These are phyloP conservation scores for Catostylus mosaicus DNA, from an alignment of 30 jellyfish, hydroid and myxozoan genomes.

Conservation along the genomic window DNA sequence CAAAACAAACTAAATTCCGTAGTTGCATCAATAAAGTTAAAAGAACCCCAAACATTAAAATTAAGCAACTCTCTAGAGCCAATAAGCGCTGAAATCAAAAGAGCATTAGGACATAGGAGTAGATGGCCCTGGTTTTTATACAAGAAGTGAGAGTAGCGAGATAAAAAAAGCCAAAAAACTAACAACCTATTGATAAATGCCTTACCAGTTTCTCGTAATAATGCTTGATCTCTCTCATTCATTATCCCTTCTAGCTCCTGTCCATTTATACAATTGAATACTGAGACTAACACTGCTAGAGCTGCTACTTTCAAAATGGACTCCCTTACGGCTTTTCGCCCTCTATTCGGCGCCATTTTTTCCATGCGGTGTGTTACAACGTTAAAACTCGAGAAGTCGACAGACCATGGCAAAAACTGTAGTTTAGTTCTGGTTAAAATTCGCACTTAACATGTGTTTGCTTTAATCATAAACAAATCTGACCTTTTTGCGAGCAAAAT, in stretches of 20 bases:
- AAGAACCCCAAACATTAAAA: too few species aligned
- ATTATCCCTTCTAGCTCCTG: slow-evolving; percentile 30
- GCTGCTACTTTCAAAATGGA: neutral
- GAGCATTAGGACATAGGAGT: too few species aligned
- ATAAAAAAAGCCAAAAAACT: too few species aligned
- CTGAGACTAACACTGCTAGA: neutral
- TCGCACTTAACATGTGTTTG: neutral
- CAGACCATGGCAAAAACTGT: neutral
- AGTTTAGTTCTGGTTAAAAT: neutral
- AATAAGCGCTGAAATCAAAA: too few species aligned
- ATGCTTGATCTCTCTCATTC: slow-evolving; percentile 40
- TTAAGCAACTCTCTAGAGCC: too few species aligned
- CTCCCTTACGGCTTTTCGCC: neutral
- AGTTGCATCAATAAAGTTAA: too few species aligned
- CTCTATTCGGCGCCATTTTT: slow-evolving; percentile 60
- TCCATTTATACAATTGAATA: neutral
- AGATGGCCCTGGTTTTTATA: too few species aligned
- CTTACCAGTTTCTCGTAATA: slow-evolving; percentile 53
- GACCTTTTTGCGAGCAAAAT: neutral
- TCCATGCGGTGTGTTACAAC: too few species aligned
- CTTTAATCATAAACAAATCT: neutral
- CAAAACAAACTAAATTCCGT: too few species aligned
- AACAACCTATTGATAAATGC: too few species aligned
- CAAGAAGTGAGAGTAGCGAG: too few species aligned
- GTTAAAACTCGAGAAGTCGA: too few species aligned